phyloP scores from a whole-genome alignment of 2,113 vertebrate species.

The Acanthisitta chloris region DNA sequence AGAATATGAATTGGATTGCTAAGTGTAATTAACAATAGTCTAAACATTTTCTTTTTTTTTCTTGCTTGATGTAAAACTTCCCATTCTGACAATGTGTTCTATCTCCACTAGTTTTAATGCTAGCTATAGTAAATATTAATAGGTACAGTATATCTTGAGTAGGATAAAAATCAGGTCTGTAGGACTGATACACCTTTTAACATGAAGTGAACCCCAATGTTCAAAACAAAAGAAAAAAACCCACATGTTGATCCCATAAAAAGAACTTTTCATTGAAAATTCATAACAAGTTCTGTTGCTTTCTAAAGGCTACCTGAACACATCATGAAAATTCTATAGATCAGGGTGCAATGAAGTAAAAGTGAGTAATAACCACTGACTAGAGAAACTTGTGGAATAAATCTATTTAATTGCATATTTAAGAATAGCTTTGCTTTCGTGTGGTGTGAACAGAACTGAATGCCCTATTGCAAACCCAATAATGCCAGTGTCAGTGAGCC shows the following conservation, averaged over 20 bases:
- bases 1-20: not conserved
- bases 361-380: constrained; percentile 84
- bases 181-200: not conserved
- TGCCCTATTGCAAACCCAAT: constrained; percentile 81
- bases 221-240: constrained; percentile 2
- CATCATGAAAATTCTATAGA: constrained; percentile 79
- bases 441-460: constrained; percentile 78
- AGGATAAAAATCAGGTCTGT: not conserved
- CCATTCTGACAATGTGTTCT: constrained; percentile 18
- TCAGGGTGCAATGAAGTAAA: constrained; percentile 78
- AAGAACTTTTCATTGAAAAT: constrained; percentile 71
- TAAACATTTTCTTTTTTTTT: constrained; percentile 9
- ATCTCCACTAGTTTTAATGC: constrained; percentile 9
- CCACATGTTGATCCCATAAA: constrained; percentile 49
- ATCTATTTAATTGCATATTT: constrained; percentile 87
- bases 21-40: not conserved
- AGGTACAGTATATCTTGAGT: not conserved
- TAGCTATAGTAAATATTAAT: constrained; percentile 32
- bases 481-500: constrained; percentile 84
- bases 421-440: constrained; percentile 76
- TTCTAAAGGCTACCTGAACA: constrained; percentile 77
- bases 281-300: constrained; percentile 71
- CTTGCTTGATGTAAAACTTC: constrained; percentile 35
- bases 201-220: constrained; percentile 12
- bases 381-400: constrained; percentile 83